phyloP scores from a whole-genome alignment of 2,797 vertebrate genomes.

The Heterohyrax brucei region DNA sequence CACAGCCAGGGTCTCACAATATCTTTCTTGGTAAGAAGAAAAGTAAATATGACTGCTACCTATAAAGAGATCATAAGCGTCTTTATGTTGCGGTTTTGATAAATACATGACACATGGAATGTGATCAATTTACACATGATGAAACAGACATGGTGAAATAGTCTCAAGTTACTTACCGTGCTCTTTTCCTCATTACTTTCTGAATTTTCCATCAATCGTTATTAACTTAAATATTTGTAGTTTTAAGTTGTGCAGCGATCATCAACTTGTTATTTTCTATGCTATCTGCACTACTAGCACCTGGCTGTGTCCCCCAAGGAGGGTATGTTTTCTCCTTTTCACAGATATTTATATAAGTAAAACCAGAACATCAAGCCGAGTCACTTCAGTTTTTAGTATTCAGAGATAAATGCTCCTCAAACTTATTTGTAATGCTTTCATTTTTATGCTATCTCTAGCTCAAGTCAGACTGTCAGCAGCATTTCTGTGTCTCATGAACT shows the following conservation, averaged over 20 bases:
- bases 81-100: background rate
- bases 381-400: conserved; percentile 48
- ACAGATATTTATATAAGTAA: conserved; percentile 67
- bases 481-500: background rate
- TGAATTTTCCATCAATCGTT: conserved; percentile 17
- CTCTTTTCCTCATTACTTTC: conserved; percentile 43
- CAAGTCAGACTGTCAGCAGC: background rate
- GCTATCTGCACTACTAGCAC: background rate
- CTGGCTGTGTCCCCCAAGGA: conserved; percentile 27
- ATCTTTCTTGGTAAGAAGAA: background rate
- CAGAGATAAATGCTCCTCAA: conserved; percentile 52
- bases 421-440: conserved; percentile 48
- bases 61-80: background rate
- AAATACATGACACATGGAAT: background rate
- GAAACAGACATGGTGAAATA: background rate
- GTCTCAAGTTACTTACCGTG: background rate
- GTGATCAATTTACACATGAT: background rate
- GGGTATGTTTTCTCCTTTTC: conserved; percentile 17
- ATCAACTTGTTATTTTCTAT: conserved; percentile 16
- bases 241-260: conserved; percentile 12
- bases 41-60: background rate
- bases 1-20: background rate
- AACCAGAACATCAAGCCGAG: conserved; percentile 29
- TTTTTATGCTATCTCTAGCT: conserved; percentile 15
- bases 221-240: conserved; percentile 32